Percentiles rank a stretch among this genome's conserved stretches.
These are phyloP conservation scores for Drosophila ezoana DNA, from an alignment of 2,888 invertebrate genomes.

Conservation along the genomic window DNA sequence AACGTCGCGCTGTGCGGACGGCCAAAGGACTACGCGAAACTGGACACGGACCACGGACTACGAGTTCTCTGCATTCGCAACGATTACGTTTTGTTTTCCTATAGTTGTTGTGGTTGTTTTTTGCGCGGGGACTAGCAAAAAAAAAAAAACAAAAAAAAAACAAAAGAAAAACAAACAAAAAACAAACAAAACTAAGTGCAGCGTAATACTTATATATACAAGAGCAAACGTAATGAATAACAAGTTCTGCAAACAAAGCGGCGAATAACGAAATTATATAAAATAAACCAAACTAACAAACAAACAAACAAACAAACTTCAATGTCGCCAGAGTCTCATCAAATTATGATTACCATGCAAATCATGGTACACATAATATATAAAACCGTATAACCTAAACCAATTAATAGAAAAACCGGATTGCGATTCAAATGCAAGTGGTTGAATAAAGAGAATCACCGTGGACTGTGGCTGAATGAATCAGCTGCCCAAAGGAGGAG, in stretches of 20 bases:
- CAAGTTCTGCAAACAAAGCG: conserved; percentile 14
- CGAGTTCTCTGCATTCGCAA: conserved; percentile 38
- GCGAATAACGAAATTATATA: conserved; percentile 28
- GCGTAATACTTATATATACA: conserved; percentile 15
- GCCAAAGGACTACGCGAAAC: conserved; percentile 42
- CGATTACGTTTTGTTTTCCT: conserved; percentile 41
- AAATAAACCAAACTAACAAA: conserved; percentile 1
- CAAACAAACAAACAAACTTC: conserved; percentile 4
- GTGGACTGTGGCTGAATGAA: conserved; percentile 21
- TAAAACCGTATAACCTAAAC: neutral
- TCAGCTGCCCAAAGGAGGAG: conserved; percentile 14
- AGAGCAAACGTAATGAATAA: conserved; percentile 29
- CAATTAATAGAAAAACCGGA: conserved; percentile 14
- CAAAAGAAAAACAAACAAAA: conserved; percentile 9
- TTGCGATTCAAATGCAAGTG: conserved; percentile 24
- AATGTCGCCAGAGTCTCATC: conserved; percentile 17
- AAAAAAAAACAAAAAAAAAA: neutral
- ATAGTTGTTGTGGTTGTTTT: conserved; percentile 27
- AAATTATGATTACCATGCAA: conserved; percentile 18
- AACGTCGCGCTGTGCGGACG: conserved; percentile 77
- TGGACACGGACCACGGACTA: neutral
- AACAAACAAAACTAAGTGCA: conserved; percentile 34
- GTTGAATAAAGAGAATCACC: conserved; percentile 8
- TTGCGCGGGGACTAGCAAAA: conserved; percentile 34
- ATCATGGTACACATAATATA: conserved; percentile 9